Base-by-base conservation (phyloP, 2,888 invertebrate genomes). In the Dichetophora obliterata region DNA sequence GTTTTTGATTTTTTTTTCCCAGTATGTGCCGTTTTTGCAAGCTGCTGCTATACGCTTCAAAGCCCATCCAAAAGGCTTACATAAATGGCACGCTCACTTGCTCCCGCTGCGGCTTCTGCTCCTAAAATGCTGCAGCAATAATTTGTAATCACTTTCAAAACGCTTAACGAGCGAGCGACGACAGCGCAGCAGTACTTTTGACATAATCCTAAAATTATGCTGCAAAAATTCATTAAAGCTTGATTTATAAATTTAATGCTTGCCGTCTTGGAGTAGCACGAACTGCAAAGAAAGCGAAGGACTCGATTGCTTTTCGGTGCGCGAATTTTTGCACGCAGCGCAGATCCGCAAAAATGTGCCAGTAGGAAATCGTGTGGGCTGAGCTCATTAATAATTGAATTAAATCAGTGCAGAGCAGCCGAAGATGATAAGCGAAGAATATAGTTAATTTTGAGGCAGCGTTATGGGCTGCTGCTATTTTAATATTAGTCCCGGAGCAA, bases 111-210 rank as follows among this genome's bases (percentile, higher is more conserved):
- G 24, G 16, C 52, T 50, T 11, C 48, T 48, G 31, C 68, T 48
- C 52, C 48, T 69, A 50, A 69, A 69, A 50, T 24, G 68, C 68
- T 69, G 68, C 68, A n/a, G 31, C 68, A 69, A 50, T 69, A 34
- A 68, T 68, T 68, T 50, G 68, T 68, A 68, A 68, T 68, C 68
- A 68, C 68, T 68, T 24, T 14, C 31, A 68, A 68, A 68, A 50
- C 50, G 27, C 50, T 68, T 68, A 43, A 68, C 48, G 68, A 16
- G 24, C 31, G 31, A 31, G 31, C 31, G 31, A 27, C 22, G 48
- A 50, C 37, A 27, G 31, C 71, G 52, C 59, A 19, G n/a, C 54
- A 19, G n/a, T 37, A 27, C 27, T 34, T 34, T 34, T 71, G 57
- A 59, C 54, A 34, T 54, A 54, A 57, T 24, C 57, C 57, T 54